Conservation (phyloP, 2,888 invertebrate species). For the Ferdinandea cuprea region DNA sequence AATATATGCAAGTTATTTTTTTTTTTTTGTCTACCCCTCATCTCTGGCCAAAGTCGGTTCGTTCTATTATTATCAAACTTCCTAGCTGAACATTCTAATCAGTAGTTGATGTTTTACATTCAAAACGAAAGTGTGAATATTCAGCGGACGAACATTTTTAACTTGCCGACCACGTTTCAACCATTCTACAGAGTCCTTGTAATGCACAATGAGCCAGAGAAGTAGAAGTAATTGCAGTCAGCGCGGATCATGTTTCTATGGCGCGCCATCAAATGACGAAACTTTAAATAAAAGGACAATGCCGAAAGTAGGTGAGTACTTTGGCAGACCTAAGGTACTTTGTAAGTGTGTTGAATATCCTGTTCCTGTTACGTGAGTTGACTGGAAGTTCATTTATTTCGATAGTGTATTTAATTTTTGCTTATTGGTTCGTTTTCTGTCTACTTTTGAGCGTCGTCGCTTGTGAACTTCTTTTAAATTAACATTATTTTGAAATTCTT, state of each 20-base stretch:
- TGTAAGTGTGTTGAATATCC: slow-evolving; percentile 9
- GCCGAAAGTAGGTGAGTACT: slow-evolving; percentile 15
- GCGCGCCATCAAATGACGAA: slow-evolving; percentile 45
- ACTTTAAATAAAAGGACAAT: slow-evolving; percentile 53
- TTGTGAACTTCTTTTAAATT: slow-evolving; percentile 40
- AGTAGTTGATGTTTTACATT: slow-evolving; percentile 62
- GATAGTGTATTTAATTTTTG: slow-evolving; percentile 1
- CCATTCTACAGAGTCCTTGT: slow-evolving; percentile 61
- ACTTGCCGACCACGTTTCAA: slow-evolving; percentile 66
- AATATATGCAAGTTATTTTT: slow-evolving; percentile 12
- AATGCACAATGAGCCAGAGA: slow-evolving; percentile 69
- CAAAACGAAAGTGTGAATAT: slow-evolving; percentile 69
- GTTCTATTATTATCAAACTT: slow-evolving; percentile 66
- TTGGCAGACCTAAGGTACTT: slow-evolving; percentile 48
- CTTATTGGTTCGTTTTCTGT: slow-evolving; percentile 24
- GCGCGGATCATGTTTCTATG: slow-evolving; percentile 54
- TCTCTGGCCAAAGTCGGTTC: slow-evolving; percentile 1
- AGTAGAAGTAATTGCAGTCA: slow-evolving; percentile 66
- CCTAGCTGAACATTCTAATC: slow-evolving; percentile 58
- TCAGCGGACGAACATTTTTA: slow-evolving; percentile 50
- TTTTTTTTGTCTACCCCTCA: not conserved
- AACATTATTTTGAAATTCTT: slow-evolving; percentile 26
- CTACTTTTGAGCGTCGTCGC: not conserved
- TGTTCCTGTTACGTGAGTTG: slow-evolving; percentile 59
- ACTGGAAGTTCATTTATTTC: slow-evolving; percentile 37